A percentile compares a stretch with the other conserved stretches of the same genome.
Evolutionary conservation across 1,140 invertebrate species (phyloP).

Genomic region (Colletes gigas): DNA sequence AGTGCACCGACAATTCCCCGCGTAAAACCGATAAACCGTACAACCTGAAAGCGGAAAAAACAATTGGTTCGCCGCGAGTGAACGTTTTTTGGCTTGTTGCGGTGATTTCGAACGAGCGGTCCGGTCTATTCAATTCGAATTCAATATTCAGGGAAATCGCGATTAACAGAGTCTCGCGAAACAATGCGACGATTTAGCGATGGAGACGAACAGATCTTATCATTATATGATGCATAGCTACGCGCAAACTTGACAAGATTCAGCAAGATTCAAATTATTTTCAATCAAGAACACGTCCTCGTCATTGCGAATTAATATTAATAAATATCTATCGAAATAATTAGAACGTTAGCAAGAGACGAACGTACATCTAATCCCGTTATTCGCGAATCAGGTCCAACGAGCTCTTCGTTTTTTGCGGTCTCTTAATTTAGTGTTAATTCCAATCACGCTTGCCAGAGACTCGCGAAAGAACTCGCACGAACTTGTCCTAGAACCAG

Average conservation of each 20-base stretch:
- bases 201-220: too few relatives aligned
- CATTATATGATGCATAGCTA: too few relatives aligned
- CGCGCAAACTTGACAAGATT: too few relatives aligned
- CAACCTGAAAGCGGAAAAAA: background rate
- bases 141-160: background rate
- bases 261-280: background rate
- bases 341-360: too few relatives aligned
- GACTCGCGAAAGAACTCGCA: constrained; percentile 20
- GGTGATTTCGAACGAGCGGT: background rate
- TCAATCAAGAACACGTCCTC: background rate
- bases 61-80: background rate
- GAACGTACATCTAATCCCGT: background rate
- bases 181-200: too few relatives aligned
- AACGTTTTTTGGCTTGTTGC: background rate
- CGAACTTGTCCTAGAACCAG: background rate
- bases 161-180: background rate
- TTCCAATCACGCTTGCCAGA: constrained; percentile 59
- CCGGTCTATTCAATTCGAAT: background rate
- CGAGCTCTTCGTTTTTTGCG: background rate
- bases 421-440: constrained; percentile 34
- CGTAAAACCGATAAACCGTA: background rate
- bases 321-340: too few relatives aligned
- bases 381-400: background rate
- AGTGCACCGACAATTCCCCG: constrained; percentile 7
- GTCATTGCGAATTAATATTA: background rate